Evolutionary conservation across 2,113 vertebrate species (phyloP), one percentile per base, ranked within the genome.

Genomic region (Oxyura jamaicensis): DNA sequence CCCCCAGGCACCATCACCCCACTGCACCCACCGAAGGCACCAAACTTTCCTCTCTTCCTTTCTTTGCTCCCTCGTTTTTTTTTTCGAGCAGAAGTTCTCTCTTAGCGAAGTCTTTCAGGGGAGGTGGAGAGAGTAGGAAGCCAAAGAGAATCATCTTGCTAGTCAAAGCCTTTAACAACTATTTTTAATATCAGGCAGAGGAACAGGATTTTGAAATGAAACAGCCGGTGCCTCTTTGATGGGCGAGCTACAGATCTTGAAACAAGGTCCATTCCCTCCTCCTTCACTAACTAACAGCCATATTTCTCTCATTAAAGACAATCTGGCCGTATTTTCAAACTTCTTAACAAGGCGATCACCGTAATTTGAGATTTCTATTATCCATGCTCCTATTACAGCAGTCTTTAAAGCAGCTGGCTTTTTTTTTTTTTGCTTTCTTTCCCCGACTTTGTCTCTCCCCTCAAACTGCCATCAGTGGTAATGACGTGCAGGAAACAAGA

Each of bases 401-500:
- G 95, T 90, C 97, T 97, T 98, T 96, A 75, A 96, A 96, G 91
- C 87, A 63, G 89, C 53, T 33, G 73, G n/a, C 36, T 83, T 73
- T 95, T 88, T 95, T 78, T 78, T 93, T 74, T 68, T 22, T 65
- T 81, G 53, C 96, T 97, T 97, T 95, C 95, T 96, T 92, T 97
- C 79, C 36, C 90, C 15, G 97, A 98, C 98, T 98, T 98, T 98
- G 97, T 98, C 97, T 98, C 98, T 98, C 98, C 98, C 98, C 98
- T 98, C 98, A 98, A 98, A 98, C 98, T 94, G 95, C 91, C 97
- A 94, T 96, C 96, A 88, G 92, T 94, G 97, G 96, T 98, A 99
- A 99, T 98, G 98, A 98, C 97, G 97, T 98, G 97, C 98, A 98
- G 98, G 98, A 98, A 98, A 97, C 48, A 97, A 97, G 95, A 98